Evolutionary conservation across 2,113 vertebrate genomes (phyloP).

Genomic region (Origma solitaria): DNA sequence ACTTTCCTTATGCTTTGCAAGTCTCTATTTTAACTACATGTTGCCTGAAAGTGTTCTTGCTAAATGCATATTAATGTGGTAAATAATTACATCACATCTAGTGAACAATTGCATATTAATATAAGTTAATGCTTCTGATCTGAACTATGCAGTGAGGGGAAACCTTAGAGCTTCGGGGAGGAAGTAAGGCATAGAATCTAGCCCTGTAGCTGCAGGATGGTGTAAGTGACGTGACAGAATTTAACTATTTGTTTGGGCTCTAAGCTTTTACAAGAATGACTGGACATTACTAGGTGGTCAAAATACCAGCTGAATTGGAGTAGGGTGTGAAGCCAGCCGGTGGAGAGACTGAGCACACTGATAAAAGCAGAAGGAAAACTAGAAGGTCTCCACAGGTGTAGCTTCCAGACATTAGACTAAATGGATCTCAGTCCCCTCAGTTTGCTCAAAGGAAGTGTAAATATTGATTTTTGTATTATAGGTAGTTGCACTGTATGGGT

Average conservation of each 20-base stretch:
- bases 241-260: neutral
- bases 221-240: accelerated
- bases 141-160: neutral
- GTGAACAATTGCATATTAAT: neutral
- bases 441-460: neutral
- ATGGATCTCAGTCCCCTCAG: neutral
- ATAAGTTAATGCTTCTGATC: neutral
- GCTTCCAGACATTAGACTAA: neutral
- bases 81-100: neutral
- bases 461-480: neutral
- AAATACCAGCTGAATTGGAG: neutral
- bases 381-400: neutral
- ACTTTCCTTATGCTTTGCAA: neutral
- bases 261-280: neutral
- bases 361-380: neutral
- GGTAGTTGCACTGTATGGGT: neutral
- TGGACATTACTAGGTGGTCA: neutral
- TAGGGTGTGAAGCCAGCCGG: neutral
- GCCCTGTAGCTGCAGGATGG: neutral
- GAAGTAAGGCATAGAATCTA: neutral
- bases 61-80: accelerated
- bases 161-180: neutral
- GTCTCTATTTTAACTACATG: neutral
- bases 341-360: neutral
- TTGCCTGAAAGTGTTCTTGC: neutral